Evolutionary conservation across 2,113 vertebrate species (phyloP).

Genomic region (Ploceus nigricollis): DNA sequence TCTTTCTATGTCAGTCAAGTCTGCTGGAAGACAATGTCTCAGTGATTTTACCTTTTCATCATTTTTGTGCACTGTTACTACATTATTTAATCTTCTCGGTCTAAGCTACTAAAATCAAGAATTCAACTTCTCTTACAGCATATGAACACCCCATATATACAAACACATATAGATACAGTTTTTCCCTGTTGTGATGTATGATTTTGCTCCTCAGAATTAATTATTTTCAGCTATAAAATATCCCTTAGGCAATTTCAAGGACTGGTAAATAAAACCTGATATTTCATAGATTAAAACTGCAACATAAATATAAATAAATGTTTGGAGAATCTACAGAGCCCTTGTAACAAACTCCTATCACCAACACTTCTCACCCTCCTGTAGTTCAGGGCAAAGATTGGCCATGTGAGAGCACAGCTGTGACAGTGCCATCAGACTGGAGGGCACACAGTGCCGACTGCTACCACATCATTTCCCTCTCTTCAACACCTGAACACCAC

Average conservation of each 20-base stretch:
- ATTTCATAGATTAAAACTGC: background rate
- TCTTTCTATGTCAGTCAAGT: background rate
- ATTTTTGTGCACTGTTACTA: background rate
- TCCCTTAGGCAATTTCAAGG: background rate
- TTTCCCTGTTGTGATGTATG: background rate
- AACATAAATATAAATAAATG: background rate
- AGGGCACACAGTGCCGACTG: background rate
- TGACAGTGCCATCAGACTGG: background rate
- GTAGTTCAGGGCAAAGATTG: background rate
- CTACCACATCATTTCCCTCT: background rate
- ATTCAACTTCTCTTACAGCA: background rate
- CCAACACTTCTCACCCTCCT: background rate
- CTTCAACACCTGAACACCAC: background rate
- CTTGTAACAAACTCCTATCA: background rate
- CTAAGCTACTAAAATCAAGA: background rate
- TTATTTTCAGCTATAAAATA: background rate
- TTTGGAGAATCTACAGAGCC: background rate
- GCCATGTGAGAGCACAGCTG: background rate
- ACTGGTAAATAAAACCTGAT: background rate
- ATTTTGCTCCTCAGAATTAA: background rate
- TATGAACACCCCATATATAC: background rate
- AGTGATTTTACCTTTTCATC: background rate
- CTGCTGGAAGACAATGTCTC: background rate
- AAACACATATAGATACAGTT: background rate
- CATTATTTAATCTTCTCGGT: background rate